phyloP scores from a whole-genome alignment of 2,888 invertebrate species.

The Sesia apiformis region DNA sequence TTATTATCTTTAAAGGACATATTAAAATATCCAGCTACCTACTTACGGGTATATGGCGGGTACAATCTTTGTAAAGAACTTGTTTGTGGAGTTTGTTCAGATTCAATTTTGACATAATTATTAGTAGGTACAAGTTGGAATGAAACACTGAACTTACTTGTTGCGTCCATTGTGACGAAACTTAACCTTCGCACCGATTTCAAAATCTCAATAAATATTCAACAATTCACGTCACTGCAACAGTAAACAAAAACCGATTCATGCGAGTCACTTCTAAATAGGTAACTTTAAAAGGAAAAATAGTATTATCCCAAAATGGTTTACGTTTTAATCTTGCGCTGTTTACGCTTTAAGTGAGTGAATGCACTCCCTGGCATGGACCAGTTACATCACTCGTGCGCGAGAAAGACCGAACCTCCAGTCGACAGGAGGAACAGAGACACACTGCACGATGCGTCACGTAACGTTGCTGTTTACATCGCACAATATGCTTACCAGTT shows the following conservation, averaged over 20 bases:
- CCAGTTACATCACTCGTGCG: slow-evolving; percentile 34
- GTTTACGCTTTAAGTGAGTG: slow-evolving; percentile 48
- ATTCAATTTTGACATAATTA: background rate
- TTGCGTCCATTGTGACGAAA: slow-evolving; percentile 67
- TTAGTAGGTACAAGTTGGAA: background rate
- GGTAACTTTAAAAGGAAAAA: too few relatives aligned
- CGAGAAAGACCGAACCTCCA: slow-evolving; percentile 17
- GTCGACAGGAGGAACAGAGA: slow-evolving; percentile 22
- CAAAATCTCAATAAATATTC: slow-evolving; percentile 16
- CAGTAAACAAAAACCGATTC: slow-evolving; percentile 3
- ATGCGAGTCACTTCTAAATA: background rate
- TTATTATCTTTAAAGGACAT: too few relatives aligned
- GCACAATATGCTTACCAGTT: background rate
- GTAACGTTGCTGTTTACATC: slow-evolving; percentile 31
- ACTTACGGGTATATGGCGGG: too few relatives aligned
- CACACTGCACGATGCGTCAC: slow-evolving; percentile 15
- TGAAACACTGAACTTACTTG: slow-evolving; percentile 46
- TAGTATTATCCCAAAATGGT: too few relatives aligned
- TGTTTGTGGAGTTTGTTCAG: background rate
- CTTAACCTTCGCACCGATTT: slow-evolving; percentile 51
- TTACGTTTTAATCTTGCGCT: slow-evolving; percentile 38
- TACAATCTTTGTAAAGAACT: too few relatives aligned
- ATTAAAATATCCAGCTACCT: too few relatives aligned
- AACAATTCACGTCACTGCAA: slow-evolving; percentile 10
- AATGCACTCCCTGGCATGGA: slow-evolving; percentile 41